Evolutionary conservation across 2,113 vertebrate genomes (phyloP), one percentile per base, ranked within the genome.

Genomic region (Herpetotheres cachinnans): DNA sequence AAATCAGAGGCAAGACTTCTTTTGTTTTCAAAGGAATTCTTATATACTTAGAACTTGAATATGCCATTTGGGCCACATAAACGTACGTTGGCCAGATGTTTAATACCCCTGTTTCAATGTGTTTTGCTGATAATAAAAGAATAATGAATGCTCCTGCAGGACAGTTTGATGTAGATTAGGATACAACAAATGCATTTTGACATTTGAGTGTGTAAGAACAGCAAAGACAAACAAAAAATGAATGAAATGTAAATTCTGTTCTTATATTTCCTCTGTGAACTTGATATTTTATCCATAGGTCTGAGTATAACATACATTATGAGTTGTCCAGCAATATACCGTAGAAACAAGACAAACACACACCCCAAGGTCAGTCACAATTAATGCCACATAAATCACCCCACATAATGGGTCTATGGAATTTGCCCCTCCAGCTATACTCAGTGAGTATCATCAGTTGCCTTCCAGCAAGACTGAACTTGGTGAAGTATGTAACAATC

Each of bases 41-140:
- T 91, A 50, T 5, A 38, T 34, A 58, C 81, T 94, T 67, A 87
- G 58, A 94, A 91, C 20, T 65, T 80, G 62, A 96, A 91, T 93
- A 89, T 88, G 91, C 81, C 96, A 77, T 95, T 93, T 94, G 97
- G 94, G 97, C 84, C 86, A 91, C 86, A 95, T 94, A 95, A 97
- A 94, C 10, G 7, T 82, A 90, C 89, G 91, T 62, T 89, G 78
- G 91, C 91, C 95, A 97, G 94, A 94, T 97, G 95, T 90, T 97
- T 94, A 93, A 94, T 90, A 95, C 27, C 73, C 71, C 38, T 55
- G 17, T 86, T 95, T 96, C 94, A 95, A 85, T 86, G 89, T 79
- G 70, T 74, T 97, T 97, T 97, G 78, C 91, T 95, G 95, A 88
- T 71, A 86, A 90, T 91, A 96, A 91, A 94, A 85, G 79, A 90